Evolutionary conservation across 2,888 invertebrate genomes (phyloP).

Genomic region (Macrophya alboannulata): DNA sequence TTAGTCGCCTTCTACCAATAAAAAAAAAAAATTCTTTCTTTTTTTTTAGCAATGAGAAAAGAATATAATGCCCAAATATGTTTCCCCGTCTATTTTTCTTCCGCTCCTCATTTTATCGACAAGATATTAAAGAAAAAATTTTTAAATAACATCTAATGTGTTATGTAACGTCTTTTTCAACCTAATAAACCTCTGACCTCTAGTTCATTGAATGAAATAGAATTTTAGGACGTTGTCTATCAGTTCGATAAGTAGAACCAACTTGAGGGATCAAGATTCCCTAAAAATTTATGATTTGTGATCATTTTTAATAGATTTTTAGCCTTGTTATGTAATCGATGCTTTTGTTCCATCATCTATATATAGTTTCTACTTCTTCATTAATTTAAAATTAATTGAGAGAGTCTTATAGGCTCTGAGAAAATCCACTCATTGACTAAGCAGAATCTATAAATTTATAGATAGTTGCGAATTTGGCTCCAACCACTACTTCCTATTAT

Average conservation of each 20-base stretch:
- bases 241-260: background rate
- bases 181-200: background rate
- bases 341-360: background rate
- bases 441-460: slow-evolving; percentile 64
- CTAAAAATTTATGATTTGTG: background rate
- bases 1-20: background rate
- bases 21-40: background rate
- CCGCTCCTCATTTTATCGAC: background rate
- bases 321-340: background rate
- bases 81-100: background rate
- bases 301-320: background rate
- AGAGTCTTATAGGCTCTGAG: background rate
- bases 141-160: too few species aligned
- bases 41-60: background rate
- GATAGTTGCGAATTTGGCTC: slow-evolving; percentile 96
- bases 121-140: background rate
- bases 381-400: background rate
- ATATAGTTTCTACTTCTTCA: background rate
- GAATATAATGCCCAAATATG: background rate
- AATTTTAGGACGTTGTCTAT: background rate
- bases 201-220: slow-evolving; percentile 2
- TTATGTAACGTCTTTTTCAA: slow-evolving; percentile 21
- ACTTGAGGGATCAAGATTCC: background rate
- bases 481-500: slow-evolving; percentile 93
- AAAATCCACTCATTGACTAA: background rate